Evolutionary conservation across 2,888 invertebrate species (phyloP), one percentile per base, ranked within the genome.

Genomic region (Phlogophora meticulosa): DNA sequence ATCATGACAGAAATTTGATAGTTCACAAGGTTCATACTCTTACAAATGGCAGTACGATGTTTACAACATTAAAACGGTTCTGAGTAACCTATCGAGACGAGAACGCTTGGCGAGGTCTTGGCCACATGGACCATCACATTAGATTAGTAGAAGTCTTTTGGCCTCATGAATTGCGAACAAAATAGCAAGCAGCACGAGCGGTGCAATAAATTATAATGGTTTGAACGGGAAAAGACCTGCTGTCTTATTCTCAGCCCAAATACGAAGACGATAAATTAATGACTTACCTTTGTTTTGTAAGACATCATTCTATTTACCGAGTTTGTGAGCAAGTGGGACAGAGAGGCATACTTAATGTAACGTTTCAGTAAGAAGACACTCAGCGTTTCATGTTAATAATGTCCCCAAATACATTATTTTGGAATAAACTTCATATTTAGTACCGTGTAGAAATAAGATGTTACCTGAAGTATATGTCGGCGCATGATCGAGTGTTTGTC

Each of bases 211-310:
- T 65, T 56, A 40, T 51, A 45, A 70, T 40, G 70, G 24, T 40
- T 56, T 63, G 22, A 51, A 51, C 24, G 34, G 40, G 49, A 51
- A 73, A 72, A 51, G 38, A 51, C 43, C 48, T 22, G 38, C 11
- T 70, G 55, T 66, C 66, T 51, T n/a, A 38, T 13, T 59, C 53
- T 62, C 20, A 46, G 40, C 13, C 22, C 36, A 40, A 53, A 72
- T 24, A 75, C 52, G 68, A 68, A 46, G 67, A 68, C 76, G 38
- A n/a, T 17, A 49, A 53, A 72, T 58, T 46, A 71, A 74, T 71
- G 55, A 74, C 20, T 28, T 28, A 74, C 56, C 56, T 74, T 71
- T 74, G 67, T 56, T 45, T 56, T 28, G 34, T 40, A 24, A 32
- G 36, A 40, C 17, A 20, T 34, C 15, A 22, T 40, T 51, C 15